A percentile compares a stretch with the other conserved stretches of the same genome.
These are phyloP conservation scores for Heliangelus exortis DNA, from an alignment of 2,797 vertebrate genomes.

Conservation along the genomic window DNA sequence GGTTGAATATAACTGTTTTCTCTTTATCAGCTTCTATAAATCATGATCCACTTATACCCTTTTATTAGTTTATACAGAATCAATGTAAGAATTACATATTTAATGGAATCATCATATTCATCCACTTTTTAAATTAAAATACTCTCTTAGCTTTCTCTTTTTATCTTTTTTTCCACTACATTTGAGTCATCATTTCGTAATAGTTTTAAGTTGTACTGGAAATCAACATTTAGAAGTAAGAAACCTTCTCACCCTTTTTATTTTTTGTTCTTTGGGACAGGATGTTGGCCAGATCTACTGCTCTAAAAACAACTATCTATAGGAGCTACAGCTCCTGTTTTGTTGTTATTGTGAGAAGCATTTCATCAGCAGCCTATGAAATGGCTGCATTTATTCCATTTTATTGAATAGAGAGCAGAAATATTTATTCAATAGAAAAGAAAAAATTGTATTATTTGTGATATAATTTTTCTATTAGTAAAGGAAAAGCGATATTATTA, in stretches of 20 bases:
- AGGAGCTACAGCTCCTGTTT: neutral
- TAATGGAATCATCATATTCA: neutral
- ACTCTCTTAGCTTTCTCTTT: neutral
- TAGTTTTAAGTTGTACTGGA: neutral
- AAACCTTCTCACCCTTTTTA: neutral
- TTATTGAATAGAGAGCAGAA: neutral
- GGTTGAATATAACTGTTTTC: neutral
- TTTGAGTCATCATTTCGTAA: neutral
- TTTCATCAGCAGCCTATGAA: neutral
- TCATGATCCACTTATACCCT: neutral
- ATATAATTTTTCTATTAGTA: constrained; percentile 1
- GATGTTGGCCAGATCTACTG: neutral
- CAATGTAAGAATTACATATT: neutral
- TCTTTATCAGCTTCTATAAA: neutral
- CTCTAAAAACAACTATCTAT: neutral
- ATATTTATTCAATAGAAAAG: constrained; percentile 16
- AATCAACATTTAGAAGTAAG: neutral
- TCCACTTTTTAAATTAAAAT: neutral
- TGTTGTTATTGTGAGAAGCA: neutral
- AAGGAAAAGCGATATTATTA: neutral
- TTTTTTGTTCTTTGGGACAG: neutral
- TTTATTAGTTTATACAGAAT: neutral
- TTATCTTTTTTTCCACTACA: neutral
- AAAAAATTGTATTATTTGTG: neutral
- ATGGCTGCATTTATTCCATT: neutral